Base-by-base conservation (phyloP, 37 sponge, comb jelly and placozoan genomes). In the Diacarnus erythraeanus region DNA sequence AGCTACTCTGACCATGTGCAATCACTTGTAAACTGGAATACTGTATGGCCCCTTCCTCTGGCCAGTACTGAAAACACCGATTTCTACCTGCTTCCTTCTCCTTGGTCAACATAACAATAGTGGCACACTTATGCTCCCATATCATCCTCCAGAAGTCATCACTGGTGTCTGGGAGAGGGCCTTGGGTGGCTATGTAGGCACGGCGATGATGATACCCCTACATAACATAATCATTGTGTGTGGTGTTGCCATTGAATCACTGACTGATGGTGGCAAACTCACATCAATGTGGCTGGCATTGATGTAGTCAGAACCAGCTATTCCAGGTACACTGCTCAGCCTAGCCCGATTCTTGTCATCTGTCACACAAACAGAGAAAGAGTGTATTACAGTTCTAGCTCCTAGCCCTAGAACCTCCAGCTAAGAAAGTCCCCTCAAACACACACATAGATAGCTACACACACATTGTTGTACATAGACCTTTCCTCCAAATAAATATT, bases 231-330 rank as follows among this genome's bases (percentile, higher is more conserved):
- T 6, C 8, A 63, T 63, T 63, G 26, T 63, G 30, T 63, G 6
- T 23, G 18, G 64, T 12, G 12, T 15, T 47, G 51, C 6, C n/a
- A n/a, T n/a, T n/a, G n/a, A n/a, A 56, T 56, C 18, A 20, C 20
- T 56, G 57, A n/a, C n/a, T 54, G 56, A 54, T 54, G 56, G 17
- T 54, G 17, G 17, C 17, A 54, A 2, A 65, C 65, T 67, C 44
- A 94, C 97, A 81, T 93, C 87, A 59, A 98, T 89, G 56, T 71
- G 90, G 75, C 83, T 93, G 44, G 94, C 98, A 86, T 98, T 98
- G 74, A 98, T 98, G 85, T 98, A 98, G 83, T 98, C 99, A 68
- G 94, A 92, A 26, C 92, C 90, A n/a, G 71, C 82, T 30, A 90
- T 86, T 38, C 93, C 93, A 57, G 87, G 84, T 35, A 84, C 60